These are phyloP conservation scores for Hemicrepidius hirtus DNA, from an alignment of 2,888 invertebrate genomes.

Conservation along the genomic window DNA sequence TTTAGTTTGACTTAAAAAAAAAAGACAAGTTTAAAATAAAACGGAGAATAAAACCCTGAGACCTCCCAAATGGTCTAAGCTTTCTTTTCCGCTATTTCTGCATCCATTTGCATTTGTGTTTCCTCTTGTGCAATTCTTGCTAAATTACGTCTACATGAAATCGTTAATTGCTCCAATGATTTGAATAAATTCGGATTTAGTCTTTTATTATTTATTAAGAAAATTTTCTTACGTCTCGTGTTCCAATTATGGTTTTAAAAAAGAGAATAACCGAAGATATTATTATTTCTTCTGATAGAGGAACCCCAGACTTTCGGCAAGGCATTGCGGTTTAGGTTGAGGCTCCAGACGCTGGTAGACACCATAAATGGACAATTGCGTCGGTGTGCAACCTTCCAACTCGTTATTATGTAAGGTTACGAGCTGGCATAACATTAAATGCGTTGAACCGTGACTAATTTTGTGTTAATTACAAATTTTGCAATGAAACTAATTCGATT, in stretches of 20 bases:
- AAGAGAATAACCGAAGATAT: too few species aligned
- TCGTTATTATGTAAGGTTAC: constrained; percentile 20
- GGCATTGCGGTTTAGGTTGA: constrained; percentile 10
- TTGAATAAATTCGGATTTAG: background rate
- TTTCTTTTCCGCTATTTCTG: constrained; percentile 10
- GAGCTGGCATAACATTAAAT: constrained; percentile 4
- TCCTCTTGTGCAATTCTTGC: constrained; percentile 10
- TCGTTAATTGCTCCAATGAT: background rate
- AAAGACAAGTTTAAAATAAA: background rate
- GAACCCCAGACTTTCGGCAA: background rate
- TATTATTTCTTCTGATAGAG: too few species aligned
- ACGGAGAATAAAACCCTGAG: background rate
- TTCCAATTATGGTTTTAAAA: too few species aligned
- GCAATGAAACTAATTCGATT: constrained; percentile 7
- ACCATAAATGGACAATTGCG: constrained; percentile 23
- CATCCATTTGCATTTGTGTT: background rate
- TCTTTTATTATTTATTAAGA: too few species aligned
- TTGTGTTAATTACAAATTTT: constrained; percentile 7
- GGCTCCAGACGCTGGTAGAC: constrained; percentile 15
- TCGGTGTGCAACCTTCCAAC: constrained; percentile 25
- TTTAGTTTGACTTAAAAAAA: background rate
- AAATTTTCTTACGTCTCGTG: too few species aligned
- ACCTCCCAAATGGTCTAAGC: background rate
- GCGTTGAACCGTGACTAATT: constrained; percentile 1
- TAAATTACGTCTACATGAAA: background rate